Base-by-base conservation (phyloP, 2,797 vertebrate genomes). In the Chaetodon trifasciatus region DNA sequence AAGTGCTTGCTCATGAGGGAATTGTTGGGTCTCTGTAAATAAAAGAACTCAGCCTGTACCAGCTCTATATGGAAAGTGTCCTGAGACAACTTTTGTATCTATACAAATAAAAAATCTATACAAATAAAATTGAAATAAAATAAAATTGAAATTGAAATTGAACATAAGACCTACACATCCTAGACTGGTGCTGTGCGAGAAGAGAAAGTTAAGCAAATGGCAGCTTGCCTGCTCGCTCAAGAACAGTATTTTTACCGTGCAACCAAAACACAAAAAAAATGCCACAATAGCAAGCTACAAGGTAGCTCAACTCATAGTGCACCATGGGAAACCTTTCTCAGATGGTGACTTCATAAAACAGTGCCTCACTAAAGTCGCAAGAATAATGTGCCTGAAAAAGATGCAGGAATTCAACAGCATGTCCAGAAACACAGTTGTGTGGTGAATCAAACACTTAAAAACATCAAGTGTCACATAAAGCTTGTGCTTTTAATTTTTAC, bases 331-430 rank as follows among this genome's bases (percentile, higher is more conserved):
- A 84, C 44, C 70, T 0, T 88, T 88, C 23, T 72, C 66, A 72
- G 69, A 82, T 3, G 72, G 85, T 46, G 69, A 86, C 3, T 77
- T 88, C 37, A 78, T 89, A 64, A 86, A 87, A 16, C 66, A 86
- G 72, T 79, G 81, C 70, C 80, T 79, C 74, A 70, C 11, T 13
- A 78, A 78, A 76, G 60, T 82, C 3, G 17, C 37, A 12, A 42
- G 16, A 78, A 75, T 68, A 73, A 79, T 76, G 55, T 82, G 64
- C 58, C 64, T 24, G 0, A 39, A 73, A 10, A 69, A 69, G 35
- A 5, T 68, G 15, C 76, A 64, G 42, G 73, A 70, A 37, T 66
- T 89, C 35, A 71, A 69, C 49, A 76, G 39, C 58, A 0, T 83
- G 10, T 78, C 79, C 16, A 67, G 78, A 78, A 62, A 73, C 32